phyloP scores from a whole-genome alignment of 2,113 vertebrate genomes.

The Gobiocypris rarus region DNA sequence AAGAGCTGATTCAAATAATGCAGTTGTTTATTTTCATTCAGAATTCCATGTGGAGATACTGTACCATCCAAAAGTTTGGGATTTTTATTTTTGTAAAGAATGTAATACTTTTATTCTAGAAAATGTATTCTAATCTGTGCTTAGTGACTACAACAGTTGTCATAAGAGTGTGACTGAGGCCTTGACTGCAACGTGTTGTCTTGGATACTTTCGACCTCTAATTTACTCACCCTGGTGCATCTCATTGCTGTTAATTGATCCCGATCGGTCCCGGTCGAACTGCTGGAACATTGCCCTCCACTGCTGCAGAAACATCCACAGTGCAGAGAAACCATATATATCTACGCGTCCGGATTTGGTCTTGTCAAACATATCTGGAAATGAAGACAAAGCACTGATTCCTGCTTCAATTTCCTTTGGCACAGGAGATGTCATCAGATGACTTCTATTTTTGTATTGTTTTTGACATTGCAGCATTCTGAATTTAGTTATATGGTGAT shows the following conservation, averaged over 20 bases:
- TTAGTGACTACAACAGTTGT: neutral
- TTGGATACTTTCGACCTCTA: neutral
- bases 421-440: neutral
- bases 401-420: neutral
- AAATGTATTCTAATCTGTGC: neutral
- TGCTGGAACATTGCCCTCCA: conserved; percentile 93
- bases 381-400: conserved; percentile 23
- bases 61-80: neutral
- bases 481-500: neutral
- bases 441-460: neutral
- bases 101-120: too few species aligned
- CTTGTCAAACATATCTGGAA: conserved; percentile 94
- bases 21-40: neutral
- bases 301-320: conserved; percentile 90
- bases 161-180: neutral
- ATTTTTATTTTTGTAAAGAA: too few species aligned
- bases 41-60: neutral
- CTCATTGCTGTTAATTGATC: conserved; percentile 84
- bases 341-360: conserved; percentile 87
- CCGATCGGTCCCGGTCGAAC: conserved; percentile 88
- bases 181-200: neutral
- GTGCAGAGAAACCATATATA: conserved; percentile 86
- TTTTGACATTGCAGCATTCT: neutral
- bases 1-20: neutral
- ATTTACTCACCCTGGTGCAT: conserved; percentile 88